Percentiles rank a stretch among this genome's conserved stretches.
Conservation (phyloP, 1,140 invertebrate species). For the Aphelenchoides fujianensis region DNA sequence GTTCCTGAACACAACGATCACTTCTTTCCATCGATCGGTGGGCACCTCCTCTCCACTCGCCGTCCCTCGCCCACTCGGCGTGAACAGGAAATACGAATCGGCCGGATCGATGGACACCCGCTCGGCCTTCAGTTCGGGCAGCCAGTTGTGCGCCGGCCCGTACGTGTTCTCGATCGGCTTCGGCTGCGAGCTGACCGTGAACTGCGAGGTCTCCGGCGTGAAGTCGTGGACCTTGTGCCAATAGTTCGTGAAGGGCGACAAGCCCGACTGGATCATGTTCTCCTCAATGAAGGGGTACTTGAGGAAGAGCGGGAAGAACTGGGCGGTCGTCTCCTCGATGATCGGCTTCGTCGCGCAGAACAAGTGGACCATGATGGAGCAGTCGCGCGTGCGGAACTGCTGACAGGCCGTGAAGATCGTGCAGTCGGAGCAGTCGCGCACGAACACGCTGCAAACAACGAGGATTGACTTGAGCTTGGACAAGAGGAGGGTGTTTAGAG, state of each 20-base stretch:
- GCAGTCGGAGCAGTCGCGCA: slow-evolving; percentile 42
- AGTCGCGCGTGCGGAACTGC: slow-evolving; percentile 48
- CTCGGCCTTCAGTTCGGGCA: slow-evolving; percentile 2
- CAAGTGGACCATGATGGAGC: slow-evolving; percentile 29
- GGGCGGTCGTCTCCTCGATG: slow-evolving; percentile 44
- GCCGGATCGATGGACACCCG: slow-evolving; percentile 19
- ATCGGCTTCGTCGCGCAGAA: slow-evolving; percentile 48
- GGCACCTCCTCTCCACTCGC: slow-evolving; percentile 14
- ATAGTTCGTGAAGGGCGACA: slow-evolving; percentile 40
- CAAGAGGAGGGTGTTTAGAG: neutral
- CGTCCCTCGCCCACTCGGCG: neutral
- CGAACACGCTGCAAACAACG: slow-evolving; percentile 38
- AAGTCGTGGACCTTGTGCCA: slow-evolving; percentile 47
- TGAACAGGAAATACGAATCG: slow-evolving; percentile 30
- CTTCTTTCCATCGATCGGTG: neutral
- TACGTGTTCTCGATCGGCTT: slow-evolving; percentile 14
- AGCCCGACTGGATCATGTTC: slow-evolving; percentile 33
- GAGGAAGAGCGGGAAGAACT: slow-evolving; percentile 32
- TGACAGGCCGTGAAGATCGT: slow-evolving; percentile 42
- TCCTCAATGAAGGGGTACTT: slow-evolving; percentile 38
- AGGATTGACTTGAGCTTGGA: no score
- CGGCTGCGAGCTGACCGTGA: slow-evolving; percentile 8
- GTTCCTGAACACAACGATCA: slow-evolving; percentile 2
- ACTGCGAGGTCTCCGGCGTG: slow-evolving; percentile 37
- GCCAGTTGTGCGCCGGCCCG: slow-evolving; percentile 2